A percentile compares a stretch with the other conserved stretches of the same genome.
Conservation (phyloP, 1,140 invertebrate genomes). For the Idris sp. region DNA sequence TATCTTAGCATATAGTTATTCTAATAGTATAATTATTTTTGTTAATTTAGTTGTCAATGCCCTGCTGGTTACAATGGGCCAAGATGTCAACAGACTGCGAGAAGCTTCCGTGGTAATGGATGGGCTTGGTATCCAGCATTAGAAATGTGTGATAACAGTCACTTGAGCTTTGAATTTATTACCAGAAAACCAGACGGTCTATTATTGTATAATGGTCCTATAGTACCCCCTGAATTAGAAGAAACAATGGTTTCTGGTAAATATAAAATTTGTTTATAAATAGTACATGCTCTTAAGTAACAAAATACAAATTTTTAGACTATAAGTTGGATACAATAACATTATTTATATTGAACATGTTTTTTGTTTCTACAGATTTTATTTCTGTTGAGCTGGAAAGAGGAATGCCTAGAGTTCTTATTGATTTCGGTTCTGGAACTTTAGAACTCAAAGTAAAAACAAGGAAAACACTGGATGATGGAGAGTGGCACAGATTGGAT, state of each 20-base stretch:
- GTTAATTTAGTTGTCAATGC: conserved; percentile 90
- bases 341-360: too few relatives aligned
- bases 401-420: conserved; percentile 91
- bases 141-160: conserved; percentile 96
- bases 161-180: conserved; percentile 96
- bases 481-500: conserved; percentile 97
- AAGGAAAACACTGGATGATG: conserved; percentile 91
- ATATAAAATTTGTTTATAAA: neutral
- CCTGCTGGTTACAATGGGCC: conserved; percentile 94
- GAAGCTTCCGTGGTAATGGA: conserved; percentile 94
- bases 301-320: too few relatives aligned
- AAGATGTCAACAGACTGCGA: conserved; percentile 95
- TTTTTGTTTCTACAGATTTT: conserved; percentile 82
- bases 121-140: conserved; percentile 98
- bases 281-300: too few relatives aligned
- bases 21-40: too few relatives aligned
- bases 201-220: conserved; percentile 97
- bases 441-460: conserved; percentile 93
- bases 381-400: conserved; percentile 94
- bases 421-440: conserved; percentile 97
- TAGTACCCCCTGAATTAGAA: conserved; percentile 92
- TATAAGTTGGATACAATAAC: too few relatives aligned
- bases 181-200: conserved; percentile 93
- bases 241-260: conserved; percentile 89
- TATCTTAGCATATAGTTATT: too few relatives aligned